A percentile compares a stretch with the other conserved stretches of the same genome.
Evolutionary conservation across 2,888 invertebrate species (phyloP).

Genomic region (Rhodophaea formosa): DNA sequence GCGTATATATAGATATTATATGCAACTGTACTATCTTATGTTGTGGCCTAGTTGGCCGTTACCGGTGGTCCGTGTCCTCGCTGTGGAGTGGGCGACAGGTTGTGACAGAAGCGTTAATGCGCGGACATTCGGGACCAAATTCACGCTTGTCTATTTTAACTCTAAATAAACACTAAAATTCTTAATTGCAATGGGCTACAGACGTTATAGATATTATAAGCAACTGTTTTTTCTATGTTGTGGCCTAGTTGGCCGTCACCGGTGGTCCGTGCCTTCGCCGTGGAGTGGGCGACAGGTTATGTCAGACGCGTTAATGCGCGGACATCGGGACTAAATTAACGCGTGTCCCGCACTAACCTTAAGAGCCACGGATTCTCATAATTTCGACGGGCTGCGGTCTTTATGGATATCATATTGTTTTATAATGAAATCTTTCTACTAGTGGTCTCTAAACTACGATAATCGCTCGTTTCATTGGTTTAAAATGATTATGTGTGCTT

Average conservation of each 20-base stretch:
- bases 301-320: neutral
- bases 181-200: too few relatives aligned
- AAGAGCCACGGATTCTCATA: slow-evolving; percentile 1
- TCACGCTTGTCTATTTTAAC: too few relatives aligned
- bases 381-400: neutral
- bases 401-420: neutral
- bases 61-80: too few relatives aligned
- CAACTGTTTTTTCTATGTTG: neutral
- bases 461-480: neutral
- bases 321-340: slow-evolving; percentile 1
- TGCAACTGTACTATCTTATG: too few relatives aligned
- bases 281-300: slow-evolving; percentile 12
- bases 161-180: too few relatives aligned
- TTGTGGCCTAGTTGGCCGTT: too few relatives aligned
- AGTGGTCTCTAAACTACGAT: neutral
- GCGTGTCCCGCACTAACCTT: slow-evolving; percentile 9
- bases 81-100: too few relatives aligned
- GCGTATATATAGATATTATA: too few relatives aligned
- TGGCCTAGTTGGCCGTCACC: neutral
- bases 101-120: too few relatives aligned
- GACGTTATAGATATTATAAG: neutral
- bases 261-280: neutral
- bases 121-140: too few relatives aligned
- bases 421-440: neutral
- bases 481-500: neutral